These are phyloP conservation scores for Clarias platycephalus DNA, from an alignment of 2,797 vertebrate species.

Conservation along the genomic window DNA sequence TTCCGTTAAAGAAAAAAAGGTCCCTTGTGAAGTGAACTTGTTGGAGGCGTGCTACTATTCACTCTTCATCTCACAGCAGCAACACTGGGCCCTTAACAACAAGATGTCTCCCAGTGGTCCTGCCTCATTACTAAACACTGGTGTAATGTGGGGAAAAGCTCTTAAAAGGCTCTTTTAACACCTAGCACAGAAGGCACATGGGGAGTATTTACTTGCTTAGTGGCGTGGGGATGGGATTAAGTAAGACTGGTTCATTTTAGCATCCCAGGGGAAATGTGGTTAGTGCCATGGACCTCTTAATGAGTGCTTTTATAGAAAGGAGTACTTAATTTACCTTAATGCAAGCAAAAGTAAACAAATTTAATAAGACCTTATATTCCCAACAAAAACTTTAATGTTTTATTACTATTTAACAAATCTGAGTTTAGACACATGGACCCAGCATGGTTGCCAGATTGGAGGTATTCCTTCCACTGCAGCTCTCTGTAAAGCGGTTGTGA, in stretches of 20 bases:
- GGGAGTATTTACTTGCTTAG: constrained; percentile 35
- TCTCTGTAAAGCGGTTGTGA: not conserved
- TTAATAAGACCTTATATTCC: constrained; percentile 5
- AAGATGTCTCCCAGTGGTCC: constrained; percentile 38
- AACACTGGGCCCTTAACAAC: constrained; percentile 35
- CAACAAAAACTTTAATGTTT: constrained; percentile 16
- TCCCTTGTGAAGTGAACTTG: constrained; percentile 45
- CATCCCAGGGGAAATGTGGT: constrained; percentile 29
- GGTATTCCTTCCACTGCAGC: not conserved
- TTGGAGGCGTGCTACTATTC: constrained; percentile 44
- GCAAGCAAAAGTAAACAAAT: not conserved
- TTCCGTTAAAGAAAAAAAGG: constrained; percentile 21
- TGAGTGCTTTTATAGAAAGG: constrained; percentile 17
- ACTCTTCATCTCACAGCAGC: constrained; percentile 25
- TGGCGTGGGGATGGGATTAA: constrained; percentile 34
- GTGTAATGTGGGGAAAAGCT: constrained; percentile 34
- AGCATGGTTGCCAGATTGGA: not conserved
- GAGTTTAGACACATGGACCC: not conserved
- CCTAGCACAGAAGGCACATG: constrained; percentile 33
- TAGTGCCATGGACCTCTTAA: constrained; percentile 26
- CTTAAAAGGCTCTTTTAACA: constrained; percentile 46
- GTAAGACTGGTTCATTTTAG: constrained; percentile 28
- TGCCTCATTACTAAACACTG: constrained; percentile 37
- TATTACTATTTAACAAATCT: constrained; percentile 19
- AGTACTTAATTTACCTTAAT: constrained; percentile 18